phyloP scores from a whole-genome alignment of 2,888 invertebrate species.

The Ophion obscuratus region DNA sequence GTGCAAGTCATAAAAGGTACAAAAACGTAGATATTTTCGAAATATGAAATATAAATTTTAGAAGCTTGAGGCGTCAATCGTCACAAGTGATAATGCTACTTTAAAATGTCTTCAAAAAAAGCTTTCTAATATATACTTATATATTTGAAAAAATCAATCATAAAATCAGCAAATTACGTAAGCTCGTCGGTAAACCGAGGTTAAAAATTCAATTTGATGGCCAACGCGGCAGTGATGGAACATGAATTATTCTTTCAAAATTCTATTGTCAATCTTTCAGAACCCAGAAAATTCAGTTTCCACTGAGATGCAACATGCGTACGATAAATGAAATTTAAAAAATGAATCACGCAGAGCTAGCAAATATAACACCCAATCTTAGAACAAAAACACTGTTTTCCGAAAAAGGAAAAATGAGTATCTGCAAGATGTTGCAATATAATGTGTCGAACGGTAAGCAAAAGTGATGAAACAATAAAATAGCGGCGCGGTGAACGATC shows the following conservation, averaged over 20 bases:
- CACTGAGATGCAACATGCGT: background rate
- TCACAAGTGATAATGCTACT: too few relatives aligned
- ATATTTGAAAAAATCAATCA: too few relatives aligned
- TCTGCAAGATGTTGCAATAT: background rate
- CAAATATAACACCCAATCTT: background rate
- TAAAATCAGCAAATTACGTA: too few relatives aligned
- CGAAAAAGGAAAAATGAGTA: background rate
- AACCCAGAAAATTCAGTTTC: background rate
- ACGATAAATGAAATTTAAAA: background rate
- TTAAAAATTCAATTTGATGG: too few relatives aligned
- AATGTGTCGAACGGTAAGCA: constrained; percentile 11
- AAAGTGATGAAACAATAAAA: constrained; percentile 47
- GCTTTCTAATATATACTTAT: too few relatives aligned
- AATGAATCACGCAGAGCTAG: background rate
- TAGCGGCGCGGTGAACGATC: constrained; percentile 30
- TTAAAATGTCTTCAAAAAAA: too few relatives aligned
- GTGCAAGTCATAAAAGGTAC: too few relatives aligned
- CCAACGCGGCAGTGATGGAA: too few relatives aligned
- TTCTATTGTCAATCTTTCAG: background rate
- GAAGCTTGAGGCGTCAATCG: too few relatives aligned
- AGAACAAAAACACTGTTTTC: background rate
- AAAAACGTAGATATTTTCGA: too few relatives aligned
- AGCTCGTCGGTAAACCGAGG: too few relatives aligned
- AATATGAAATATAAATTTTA: too few relatives aligned
- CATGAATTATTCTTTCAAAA: background rate